phyloP scores from a whole-genome alignment of 1,140 invertebrate genomes.

The Hyles euphorbiae region DNA sequence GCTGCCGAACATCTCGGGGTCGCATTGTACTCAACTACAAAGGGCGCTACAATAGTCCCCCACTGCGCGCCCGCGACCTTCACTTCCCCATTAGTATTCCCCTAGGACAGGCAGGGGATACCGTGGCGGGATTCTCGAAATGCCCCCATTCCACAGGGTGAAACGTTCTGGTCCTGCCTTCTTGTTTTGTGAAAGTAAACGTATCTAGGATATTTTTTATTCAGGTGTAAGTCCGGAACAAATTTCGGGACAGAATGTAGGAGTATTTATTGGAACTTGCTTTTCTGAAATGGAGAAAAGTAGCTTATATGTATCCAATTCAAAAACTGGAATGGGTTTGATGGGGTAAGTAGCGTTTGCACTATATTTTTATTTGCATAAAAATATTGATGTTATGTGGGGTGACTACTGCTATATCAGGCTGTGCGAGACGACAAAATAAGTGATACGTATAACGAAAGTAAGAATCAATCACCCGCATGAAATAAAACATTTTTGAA shows the following conservation, averaged over 20 bases:
- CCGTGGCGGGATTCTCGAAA: too few relatives aligned
- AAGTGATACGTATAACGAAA: background rate
- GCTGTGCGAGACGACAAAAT: background rate
- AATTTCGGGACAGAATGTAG: slow-evolving; percentile 79
- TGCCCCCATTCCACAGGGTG: too few relatives aligned
- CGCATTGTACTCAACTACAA: too few relatives aligned
- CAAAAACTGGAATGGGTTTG: slow-evolving; percentile 78
- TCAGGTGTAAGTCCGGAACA: slow-evolving; percentile 80
- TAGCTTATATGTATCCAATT: slow-evolving; percentile 81
- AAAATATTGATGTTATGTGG: background rate
- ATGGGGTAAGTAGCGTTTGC: slow-evolving; percentile 78
- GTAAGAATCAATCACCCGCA: background rate
- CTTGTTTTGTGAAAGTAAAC: background rate
- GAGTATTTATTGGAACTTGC: slow-evolving; percentile 81
- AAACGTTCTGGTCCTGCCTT: background rate
- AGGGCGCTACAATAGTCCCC: too few relatives aligned
- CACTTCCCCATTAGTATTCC: too few relatives aligned
- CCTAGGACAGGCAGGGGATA: too few relatives aligned
- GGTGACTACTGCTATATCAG: slow-evolving; percentile 25
- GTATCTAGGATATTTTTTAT: slow-evolving; percentile 4
- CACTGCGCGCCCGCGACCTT: too few relatives aligned
- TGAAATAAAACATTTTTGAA: too few relatives aligned
- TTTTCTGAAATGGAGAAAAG: slow-evolving; percentile 79
- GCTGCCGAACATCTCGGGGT: too few relatives aligned
- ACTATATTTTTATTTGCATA: background rate